These are phyloP conservation scores for Catharus minimus DNA, from an alignment of 2,113 vertebrate genomes.

Conservation along the genomic window DNA sequence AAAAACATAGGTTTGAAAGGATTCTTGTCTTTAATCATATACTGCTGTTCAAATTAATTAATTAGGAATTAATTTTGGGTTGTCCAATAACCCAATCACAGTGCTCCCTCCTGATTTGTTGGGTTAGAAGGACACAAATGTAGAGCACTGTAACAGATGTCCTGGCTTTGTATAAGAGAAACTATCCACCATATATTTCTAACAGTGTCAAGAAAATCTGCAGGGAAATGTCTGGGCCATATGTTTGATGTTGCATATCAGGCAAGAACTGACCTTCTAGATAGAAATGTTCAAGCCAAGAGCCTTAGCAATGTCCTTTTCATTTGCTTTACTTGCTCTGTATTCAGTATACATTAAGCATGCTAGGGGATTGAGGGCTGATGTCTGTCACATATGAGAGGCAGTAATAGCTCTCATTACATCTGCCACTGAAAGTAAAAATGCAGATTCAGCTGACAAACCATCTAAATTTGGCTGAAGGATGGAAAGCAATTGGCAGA, in stretches of 20 bases:
- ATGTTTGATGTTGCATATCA: neutral
- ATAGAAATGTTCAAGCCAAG: neutral
- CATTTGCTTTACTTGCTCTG: conserved; percentile 21
- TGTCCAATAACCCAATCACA: neutral
- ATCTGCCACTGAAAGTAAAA: conserved; percentile 42
- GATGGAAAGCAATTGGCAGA: neutral
- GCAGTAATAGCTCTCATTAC: conserved; percentile 24
- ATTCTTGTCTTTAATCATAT: neutral
- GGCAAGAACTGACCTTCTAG: neutral
- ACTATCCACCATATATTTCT: neutral
- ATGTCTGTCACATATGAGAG: conserved; percentile 22
- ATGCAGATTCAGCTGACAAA: conserved; percentile 41
- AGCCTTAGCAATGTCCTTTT: neutral
- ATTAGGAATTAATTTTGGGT: neutral
- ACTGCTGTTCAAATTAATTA: neutral
- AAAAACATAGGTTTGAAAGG: neutral
- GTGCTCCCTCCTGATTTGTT: neutral
- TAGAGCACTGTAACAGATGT: neutral
- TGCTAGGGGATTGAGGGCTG: neutral
- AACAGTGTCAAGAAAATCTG: neutral
- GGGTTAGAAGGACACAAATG: neutral
- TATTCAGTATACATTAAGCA: neutral
- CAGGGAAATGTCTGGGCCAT: neutral
- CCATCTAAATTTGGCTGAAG: conserved; percentile 32
- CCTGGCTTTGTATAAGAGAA: neutral